phyloP scores from a whole-genome alignment of 1,140 invertebrate species.

The Neelides sp. region DNA sequence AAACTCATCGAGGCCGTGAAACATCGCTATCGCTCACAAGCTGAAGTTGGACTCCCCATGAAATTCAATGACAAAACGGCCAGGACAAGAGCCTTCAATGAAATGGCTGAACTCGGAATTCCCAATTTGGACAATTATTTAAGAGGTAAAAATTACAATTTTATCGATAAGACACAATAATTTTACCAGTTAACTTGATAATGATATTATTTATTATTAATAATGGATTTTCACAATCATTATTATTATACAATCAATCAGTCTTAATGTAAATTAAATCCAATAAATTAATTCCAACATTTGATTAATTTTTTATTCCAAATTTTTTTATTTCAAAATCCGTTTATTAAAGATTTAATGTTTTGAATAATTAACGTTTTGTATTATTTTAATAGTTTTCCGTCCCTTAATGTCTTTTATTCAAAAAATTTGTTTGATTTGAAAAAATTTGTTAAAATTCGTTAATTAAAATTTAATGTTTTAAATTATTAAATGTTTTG shows the following conservation, averaged over 20 bases:
- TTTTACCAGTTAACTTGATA: neutral
- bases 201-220: neutral
- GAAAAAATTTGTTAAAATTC: no score
- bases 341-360: no score
- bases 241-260: constrained; percentile 5
- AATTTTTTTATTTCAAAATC: no score
- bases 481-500: no score
- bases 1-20: constrained; percentile 63
- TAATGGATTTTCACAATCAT: neutral
- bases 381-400: no score
- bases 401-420: no score
- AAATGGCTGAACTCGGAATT: constrained; percentile 45
- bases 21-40: constrained; percentile 43
- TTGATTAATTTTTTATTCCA: no score
- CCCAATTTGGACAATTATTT: constrained; percentile 41
- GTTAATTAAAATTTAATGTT: no score
- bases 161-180: neutral
- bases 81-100: constrained; percentile 43
- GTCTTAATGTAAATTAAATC: constrained; percentile 36
- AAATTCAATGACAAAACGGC: constrained; percentile 48
- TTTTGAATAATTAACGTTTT: no score
- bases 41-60: constrained; percentile 58
- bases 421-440: no score
- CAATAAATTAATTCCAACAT: no score
- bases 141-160: no score